Conservation (phyloP, 2,888 invertebrate species). For the Apamea crenata region DNA sequence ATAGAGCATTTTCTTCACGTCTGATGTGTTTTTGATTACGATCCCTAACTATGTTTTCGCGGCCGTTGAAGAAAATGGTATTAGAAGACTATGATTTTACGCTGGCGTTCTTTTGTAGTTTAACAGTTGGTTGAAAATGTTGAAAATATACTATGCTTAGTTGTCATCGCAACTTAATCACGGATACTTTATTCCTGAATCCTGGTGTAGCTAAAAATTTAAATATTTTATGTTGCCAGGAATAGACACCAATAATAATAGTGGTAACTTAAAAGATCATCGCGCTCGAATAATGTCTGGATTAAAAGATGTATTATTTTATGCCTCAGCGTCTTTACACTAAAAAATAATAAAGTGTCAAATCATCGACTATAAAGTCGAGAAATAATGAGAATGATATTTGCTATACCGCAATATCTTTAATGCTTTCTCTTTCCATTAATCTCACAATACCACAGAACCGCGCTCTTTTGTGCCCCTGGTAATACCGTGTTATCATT, state of each 20-base stretch:
- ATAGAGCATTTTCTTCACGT: slow-evolving; percentile 43
- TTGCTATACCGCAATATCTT: slow-evolving; percentile 33
- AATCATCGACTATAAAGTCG: not conserved
- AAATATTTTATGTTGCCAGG: not conserved
- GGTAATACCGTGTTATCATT: slow-evolving; percentile 22
- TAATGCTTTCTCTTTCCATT: slow-evolving; percentile 44
- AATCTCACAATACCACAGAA: slow-evolving; percentile 9
- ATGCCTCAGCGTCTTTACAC: not conserved
- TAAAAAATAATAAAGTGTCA: not conserved
- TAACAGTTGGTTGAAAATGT: slow-evolving; percentile 4
- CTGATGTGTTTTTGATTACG: slow-evolving; percentile 64
- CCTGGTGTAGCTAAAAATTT: not conserved
- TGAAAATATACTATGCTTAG: not conserved
- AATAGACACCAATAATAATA: not conserved
- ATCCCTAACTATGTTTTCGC: slow-evolving; percentile 38
- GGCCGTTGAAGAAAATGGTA: slow-evolving; percentile 19
- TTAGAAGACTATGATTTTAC: not conserved
- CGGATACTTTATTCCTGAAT: not conserved
- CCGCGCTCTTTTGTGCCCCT: not conserved
- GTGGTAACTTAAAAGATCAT: not conserved
- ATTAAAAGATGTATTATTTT: slow-evolving; percentile 4
- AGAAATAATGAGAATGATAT: slow-evolving; percentile 17
- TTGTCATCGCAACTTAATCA: not conserved
- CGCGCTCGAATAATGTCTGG: not conserved
- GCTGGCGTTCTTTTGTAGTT: slow-evolving; percentile 4